These are phyloP conservation scores for Cydia splendana DNA, from an alignment of 1,140 invertebrate genomes.

Conservation along the genomic window DNA sequence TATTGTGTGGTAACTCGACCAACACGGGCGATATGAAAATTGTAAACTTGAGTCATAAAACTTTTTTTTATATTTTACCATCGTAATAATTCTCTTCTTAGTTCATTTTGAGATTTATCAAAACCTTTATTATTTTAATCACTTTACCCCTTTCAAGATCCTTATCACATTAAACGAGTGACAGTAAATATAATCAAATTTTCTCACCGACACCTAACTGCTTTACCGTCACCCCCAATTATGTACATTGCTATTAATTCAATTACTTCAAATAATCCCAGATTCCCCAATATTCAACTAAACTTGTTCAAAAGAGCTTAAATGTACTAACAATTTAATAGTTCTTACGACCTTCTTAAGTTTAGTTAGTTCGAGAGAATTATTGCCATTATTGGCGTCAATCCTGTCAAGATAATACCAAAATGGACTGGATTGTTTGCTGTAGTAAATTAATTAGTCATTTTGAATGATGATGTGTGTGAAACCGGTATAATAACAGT, in stretches of 20 bases:
- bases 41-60: not conserved
- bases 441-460: constrained; percentile 1
- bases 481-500: no score
- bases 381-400: not conserved
- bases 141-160: not conserved
- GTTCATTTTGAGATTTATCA: not conserved
- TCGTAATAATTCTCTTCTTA: no score
- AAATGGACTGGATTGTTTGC: not conserved
- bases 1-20: no score
- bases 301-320: not conserved
- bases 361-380: not conserved
- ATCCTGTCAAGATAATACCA: not conserved
- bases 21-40: not conserved
- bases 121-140: not conserved
- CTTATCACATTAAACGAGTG: not conserved
- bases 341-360: not conserved
- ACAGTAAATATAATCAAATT: constrained; percentile 1
- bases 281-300: not conserved
- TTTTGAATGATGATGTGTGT: not conserved
- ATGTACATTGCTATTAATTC: constrained; percentile 2
- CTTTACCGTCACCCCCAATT: not conserved
- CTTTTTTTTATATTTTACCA: not conserved
- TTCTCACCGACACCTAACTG: not conserved
- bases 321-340: not conserved
- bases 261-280: not conserved